Base-by-base conservation (phyloP, 1,140 invertebrate species). In the Panagrolaimus sp. region DNA sequence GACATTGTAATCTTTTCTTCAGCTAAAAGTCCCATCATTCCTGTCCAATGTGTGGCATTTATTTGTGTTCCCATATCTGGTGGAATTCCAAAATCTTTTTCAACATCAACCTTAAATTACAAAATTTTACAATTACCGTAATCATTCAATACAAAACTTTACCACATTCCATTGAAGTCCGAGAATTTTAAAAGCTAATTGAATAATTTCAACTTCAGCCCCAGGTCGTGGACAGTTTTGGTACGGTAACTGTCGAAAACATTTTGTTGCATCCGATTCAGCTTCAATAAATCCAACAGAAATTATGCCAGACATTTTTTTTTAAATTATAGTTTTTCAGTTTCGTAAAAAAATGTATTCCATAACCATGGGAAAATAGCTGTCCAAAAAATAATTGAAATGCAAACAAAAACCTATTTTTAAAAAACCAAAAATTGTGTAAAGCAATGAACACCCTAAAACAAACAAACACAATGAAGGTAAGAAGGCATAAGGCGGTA, bases 231-330 rank as follows among this genome's bases (percentile, higher is more conserved):
- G 38, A 62, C 73, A 74, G 0, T 43, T 43, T 38, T 69, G 72
- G 15, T 62, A 47, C 2, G 73, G 73, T 38, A 74, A 9, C 38
- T 65, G 67, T 10, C 73, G 73, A 21, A 68, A 74, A 58, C 73
- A 74, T 44, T 72, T 74, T 71, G 66, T 73, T 1, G 73, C 73
- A 67, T 74, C 73, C 17, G 67, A 67, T 44, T 72, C 68, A 28
- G 68, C 64, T 63, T 73, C 67, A 10, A 74, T 65, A 15, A 71
- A 28, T 7, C 73, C 73, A 3, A 74, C 70, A 8, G 70, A 66
- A 6, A 74, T 62, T 15, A 28, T 21, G 28, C 21, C 14, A 58
- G 28, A 21, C 52, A 26, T 58, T 21, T 58, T 58, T 12, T 3
- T n/a, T 0, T n/a, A 21, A 55, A 12, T 1, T 4, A 8, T 21